A percentile compares a stretch with the other conserved stretches of the same genome.
Evolutionary conservation across 2,888 invertebrate genomes (phyloP).

Genomic region (Dolomedes plantarius): DNA sequence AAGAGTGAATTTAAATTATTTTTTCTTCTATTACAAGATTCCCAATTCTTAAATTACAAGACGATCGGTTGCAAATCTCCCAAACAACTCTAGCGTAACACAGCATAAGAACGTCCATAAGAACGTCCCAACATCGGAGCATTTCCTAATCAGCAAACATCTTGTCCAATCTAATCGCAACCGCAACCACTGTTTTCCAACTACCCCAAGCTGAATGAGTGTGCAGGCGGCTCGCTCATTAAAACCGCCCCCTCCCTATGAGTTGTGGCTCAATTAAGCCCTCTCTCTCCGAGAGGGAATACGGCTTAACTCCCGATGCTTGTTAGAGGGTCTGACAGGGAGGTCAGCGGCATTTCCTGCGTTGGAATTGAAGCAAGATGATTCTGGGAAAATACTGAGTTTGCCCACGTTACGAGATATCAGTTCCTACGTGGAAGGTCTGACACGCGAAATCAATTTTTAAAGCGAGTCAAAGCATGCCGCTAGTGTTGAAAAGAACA

Average conservation of each 20-base stretch:
- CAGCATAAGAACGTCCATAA: too few species aligned
- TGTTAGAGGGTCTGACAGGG: not conserved
- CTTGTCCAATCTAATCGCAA: not conserved
- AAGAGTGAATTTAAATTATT: too few species aligned
- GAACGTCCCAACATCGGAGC: too few species aligned
- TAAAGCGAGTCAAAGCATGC: too few species aligned
- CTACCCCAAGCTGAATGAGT: not conserved
- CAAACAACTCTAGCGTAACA: too few species aligned
- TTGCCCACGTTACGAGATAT: too few species aligned
- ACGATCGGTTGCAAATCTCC: too few species aligned
- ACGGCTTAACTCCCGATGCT: not conserved
- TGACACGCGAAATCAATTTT: too few species aligned
- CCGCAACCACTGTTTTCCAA: not conserved
- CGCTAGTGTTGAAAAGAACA: too few species aligned
- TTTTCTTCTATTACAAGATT: too few species aligned
- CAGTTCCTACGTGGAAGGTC: too few species aligned
- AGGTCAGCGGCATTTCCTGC: slow-evolving; percentile 5
- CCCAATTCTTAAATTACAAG: too few species aligned
- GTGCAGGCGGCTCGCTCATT: not conserved
- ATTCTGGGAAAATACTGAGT: not conserved
- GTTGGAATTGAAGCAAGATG: not conserved
- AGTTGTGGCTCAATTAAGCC: slow-evolving; percentile 1
- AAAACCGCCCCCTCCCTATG: slow-evolving; percentile 10
- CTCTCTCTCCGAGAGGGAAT: not conserved
- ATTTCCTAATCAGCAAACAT: slow-evolving; percentile 2